phyloP scores from a whole-genome alignment of 2,888 invertebrate species.

The Caenorhabditis panamensis region DNA sequence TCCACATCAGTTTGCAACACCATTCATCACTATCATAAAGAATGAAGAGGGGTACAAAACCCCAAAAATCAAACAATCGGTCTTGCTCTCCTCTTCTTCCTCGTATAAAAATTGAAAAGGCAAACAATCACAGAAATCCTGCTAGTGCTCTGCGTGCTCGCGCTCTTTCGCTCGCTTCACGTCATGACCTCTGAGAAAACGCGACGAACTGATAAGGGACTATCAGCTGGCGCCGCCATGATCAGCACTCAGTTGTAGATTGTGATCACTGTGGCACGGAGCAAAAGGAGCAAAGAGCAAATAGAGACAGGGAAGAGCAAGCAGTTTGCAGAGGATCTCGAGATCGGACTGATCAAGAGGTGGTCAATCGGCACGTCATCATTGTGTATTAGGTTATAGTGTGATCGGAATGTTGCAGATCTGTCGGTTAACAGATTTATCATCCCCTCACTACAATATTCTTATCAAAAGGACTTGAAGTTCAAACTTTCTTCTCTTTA shows the following conservation, averaged over 20 bases:
- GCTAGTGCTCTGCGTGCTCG: slow-evolving; percentile 21
- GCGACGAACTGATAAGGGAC: slow-evolving; percentile 24
- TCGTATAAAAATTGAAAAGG: slow-evolving; percentile 27
- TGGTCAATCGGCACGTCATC: slow-evolving; percentile 4
- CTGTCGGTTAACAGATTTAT: background rate
- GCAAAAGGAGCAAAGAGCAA: slow-evolving; percentile 13
- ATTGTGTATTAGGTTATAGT: background rate
- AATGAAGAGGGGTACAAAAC: slow-evolving; percentile 14
- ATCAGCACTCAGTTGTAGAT: slow-evolving; percentile 2
- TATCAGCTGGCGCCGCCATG: slow-evolving; percentile 42
- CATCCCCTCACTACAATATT: background rate
- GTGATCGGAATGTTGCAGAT: background rate
- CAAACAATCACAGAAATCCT: slow-evolving; percentile 34
- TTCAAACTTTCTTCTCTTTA: too few species aligned
- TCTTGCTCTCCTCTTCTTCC: background rate
- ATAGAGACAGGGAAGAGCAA: background rate
- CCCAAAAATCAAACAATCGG: slow-evolving; percentile 50
- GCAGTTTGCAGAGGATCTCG: slow-evolving; percentile 12
- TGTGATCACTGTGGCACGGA: slow-evolving; percentile 24
- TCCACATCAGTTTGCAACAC: slow-evolving; percentile 1
- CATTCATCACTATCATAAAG: slow-evolving; percentile 21
- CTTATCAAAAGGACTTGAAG: background rate
- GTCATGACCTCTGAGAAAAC: slow-evolving; percentile 46
- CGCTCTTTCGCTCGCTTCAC: slow-evolving; percentile 32
- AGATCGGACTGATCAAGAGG: slow-evolving; percentile 20